Conservation (phyloP, 2,888 invertebrate species). For the Habrosyne pyritoides region DNA sequence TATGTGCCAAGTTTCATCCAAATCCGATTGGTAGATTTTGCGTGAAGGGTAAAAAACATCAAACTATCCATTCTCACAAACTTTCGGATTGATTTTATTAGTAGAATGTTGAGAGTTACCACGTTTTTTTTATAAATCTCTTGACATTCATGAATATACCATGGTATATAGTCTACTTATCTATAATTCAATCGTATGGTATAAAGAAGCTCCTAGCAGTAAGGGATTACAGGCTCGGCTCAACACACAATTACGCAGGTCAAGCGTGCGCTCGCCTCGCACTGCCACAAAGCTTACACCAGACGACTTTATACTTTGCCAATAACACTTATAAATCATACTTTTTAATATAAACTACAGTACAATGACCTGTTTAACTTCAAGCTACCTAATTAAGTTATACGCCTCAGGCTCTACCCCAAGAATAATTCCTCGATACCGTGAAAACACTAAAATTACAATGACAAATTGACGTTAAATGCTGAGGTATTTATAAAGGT, state of each 20-base stretch:
- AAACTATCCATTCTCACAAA: no score
- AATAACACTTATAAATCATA: slow-evolving; percentile 11
- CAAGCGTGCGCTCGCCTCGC: slow-evolving; percentile 62
- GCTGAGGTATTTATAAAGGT: not conserved
- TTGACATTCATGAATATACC: no score
- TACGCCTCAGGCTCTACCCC: not conserved
- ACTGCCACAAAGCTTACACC: slow-evolving; percentile 47
- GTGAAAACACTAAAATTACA: not conserved
- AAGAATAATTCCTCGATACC: not conserved
- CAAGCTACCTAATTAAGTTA: not conserved
- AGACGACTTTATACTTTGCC: slow-evolving; percentile 35
- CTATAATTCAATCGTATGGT: slow-evolving; percentile 34
- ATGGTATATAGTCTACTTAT: no score
- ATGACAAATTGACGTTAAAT: not conserved
- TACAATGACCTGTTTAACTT: slow-evolving; percentile 2
- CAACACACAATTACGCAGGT: slow-evolving; percentile 72
- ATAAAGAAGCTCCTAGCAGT: slow-evolving; percentile 37
- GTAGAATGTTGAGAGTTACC: no score
- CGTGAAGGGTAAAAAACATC: no score
- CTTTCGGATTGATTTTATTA: no score
- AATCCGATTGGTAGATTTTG: no score
- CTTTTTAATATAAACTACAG: not conserved
- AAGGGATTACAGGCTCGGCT: slow-evolving; percentile 59
- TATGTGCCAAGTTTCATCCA: no score
- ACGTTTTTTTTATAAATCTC: no score